These are phyloP conservation scores for Rotaria socialis DNA, from an alignment of 2,888 invertebrate genomes.

Conservation along the genomic window DNA sequence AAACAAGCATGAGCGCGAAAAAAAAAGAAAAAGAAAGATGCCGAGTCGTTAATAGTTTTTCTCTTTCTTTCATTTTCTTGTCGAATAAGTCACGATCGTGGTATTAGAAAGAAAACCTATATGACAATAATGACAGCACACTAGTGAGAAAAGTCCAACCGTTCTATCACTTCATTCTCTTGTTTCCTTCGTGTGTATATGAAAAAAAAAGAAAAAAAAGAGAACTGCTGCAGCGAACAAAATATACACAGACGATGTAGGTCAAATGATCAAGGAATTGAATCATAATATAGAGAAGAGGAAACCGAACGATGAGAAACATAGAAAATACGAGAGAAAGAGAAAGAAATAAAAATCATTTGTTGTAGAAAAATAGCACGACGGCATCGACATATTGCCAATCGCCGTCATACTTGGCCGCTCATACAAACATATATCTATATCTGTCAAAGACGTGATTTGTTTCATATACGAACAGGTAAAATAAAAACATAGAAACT, in stretches of 20 bases:
- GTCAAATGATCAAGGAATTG: constrained; percentile 39
- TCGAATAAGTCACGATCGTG: constrained; percentile 19
- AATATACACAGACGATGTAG: neutral
- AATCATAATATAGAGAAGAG: constrained; percentile 6
- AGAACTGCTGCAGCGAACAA: neutral
- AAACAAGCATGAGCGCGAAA: neutral
- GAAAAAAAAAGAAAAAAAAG: neutral
- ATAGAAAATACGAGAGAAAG: neutral
- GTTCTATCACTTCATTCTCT: neutral
- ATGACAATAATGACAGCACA: neutral
- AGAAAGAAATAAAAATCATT: constrained; percentile 2
- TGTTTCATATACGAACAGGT: neutral
- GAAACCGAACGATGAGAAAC: neutral
- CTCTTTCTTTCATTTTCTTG: constrained; percentile 19
- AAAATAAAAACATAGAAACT: neutral
- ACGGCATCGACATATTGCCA: neutral
- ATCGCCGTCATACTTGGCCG: neutral
- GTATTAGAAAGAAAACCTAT: constrained; percentile 14
- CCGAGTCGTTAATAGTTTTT: constrained; percentile 10
- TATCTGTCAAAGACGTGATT: neutral
- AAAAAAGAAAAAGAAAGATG: neutral
- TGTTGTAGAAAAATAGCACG: neutral
- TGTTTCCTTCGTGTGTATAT: neutral
- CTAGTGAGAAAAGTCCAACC: neutral
- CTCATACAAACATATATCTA: neutral